These are phyloP conservation scores for Chlorops oryzae DNA, from an alignment of 1,140 invertebrate species.

Conservation along the genomic window DNA sequence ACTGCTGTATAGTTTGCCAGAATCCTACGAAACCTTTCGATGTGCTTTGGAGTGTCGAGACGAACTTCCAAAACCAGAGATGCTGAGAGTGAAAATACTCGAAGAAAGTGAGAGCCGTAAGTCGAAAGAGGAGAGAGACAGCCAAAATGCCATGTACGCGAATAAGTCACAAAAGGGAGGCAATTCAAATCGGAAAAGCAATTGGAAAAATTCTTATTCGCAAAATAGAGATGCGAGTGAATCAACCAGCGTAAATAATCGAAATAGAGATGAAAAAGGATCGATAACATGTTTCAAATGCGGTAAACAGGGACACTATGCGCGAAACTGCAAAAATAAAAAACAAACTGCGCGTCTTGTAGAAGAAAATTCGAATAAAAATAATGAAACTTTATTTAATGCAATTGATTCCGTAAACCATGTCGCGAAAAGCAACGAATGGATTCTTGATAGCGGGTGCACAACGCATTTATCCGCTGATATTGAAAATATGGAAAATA, in stretches of 20 bases:
- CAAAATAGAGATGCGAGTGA: too few relatives aligned
- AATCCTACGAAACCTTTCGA: constrained; percentile 26
- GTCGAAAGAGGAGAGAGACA: constrained; percentile 13
- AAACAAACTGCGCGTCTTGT: not conserved
- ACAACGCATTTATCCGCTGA: not conserved
- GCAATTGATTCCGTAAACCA: not conserved
- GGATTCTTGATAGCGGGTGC: constrained; percentile 3
- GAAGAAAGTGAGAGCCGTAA: constrained; percentile 21
- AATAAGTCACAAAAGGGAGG: constrained; percentile 3
- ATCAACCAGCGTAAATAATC: not conserved
- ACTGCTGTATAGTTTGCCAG: constrained; percentile 27
- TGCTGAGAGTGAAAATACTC: constrained; percentile 23
- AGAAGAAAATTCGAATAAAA: too few relatives aligned
- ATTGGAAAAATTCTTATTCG: too few relatives aligned
- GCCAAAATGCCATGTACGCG: constrained; percentile 7
- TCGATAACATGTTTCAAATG: not conserved
- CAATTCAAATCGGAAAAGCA: not conserved
- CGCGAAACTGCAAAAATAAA: constrained; percentile 2
- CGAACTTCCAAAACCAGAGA: constrained; percentile 22
- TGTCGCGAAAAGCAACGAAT: not conserved
- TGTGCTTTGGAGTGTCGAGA: constrained; percentile 24
- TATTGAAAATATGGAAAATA: not conserved
- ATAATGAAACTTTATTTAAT: not conserved
- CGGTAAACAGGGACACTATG: not conserved
- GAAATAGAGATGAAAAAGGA: not conserved